Evolutionary conservation across 2,888 invertebrate genomes (phyloP).

Genomic region (Perdita meconis): DNA sequence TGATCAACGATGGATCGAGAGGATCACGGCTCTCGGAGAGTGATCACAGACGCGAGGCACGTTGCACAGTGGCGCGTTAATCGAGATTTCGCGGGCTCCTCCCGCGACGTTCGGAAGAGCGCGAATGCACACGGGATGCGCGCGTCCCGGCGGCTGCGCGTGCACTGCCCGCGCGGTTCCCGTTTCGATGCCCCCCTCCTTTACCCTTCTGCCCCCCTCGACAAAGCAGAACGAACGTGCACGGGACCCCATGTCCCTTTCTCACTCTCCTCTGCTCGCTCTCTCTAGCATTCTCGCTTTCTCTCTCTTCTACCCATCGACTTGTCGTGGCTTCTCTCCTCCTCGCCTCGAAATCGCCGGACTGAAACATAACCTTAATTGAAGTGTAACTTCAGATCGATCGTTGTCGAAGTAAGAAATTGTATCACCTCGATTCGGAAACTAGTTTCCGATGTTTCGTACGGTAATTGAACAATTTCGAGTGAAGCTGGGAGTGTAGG

Average conservation of each 20-base stretch:
- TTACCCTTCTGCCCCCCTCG: constrained; percentile 40
- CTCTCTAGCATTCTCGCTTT: constrained; percentile 42
- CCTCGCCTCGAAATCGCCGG: constrained; percentile 36
- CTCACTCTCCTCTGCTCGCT: constrained; percentile 44
- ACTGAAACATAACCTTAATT: neutral
- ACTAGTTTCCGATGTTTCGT: too few relatives aligned
- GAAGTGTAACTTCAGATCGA: neutral
- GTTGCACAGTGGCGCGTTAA: constrained; percentile 77
- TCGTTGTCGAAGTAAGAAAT: neutral
- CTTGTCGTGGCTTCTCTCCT: constrained; percentile 30
- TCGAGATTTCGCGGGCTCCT: constrained; percentile 77
- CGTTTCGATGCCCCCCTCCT: constrained; percentile 43
- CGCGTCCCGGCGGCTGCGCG: constrained; percentile 82
- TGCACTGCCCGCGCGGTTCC: constrained; percentile 76
- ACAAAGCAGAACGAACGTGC: constrained; percentile 60
- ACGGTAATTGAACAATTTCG: too few relatives aligned
- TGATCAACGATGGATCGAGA: neutral
- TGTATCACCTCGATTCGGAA: neutral
- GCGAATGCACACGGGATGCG: constrained; percentile 75
- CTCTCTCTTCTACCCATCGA: constrained; percentile 7
- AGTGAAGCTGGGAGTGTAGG: too few relatives aligned
- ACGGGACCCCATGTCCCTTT: constrained; percentile 63
- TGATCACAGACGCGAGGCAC: constrained; percentile 75
- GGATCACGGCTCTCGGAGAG: constrained; percentile 9
- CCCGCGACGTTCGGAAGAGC: constrained; percentile 58